Conservation (phyloP, 1,140 invertebrate genomes). For the Rhopalosiphum padi region DNA sequence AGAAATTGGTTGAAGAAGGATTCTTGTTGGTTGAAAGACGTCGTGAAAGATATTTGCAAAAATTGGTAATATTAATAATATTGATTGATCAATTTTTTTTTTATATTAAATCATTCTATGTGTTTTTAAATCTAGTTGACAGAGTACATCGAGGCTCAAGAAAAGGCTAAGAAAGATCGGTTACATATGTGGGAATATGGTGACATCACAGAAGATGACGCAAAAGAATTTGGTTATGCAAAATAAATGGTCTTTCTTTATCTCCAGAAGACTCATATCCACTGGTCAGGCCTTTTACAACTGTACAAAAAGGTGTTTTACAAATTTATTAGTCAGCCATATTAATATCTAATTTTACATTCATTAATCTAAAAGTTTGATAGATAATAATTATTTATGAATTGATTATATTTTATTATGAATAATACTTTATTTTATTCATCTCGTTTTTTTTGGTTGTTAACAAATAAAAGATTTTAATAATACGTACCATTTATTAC, state of each 20-base stretch:
- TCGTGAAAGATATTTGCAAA: conserved; percentile 80
- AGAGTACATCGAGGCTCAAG: conserved; percentile 85
- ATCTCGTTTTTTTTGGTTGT: conserved; percentile 41
- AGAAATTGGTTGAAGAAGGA: conserved; percentile 85
- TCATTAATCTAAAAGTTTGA: background rate
- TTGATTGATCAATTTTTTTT: background rate
- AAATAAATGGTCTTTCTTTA: conserved; percentile 54
- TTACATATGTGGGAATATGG: conserved; percentile 94
- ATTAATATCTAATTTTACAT: conserved; percentile 53
- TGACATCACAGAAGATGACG: conserved; percentile 94
- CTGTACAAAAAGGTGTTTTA: conserved; percentile 57
- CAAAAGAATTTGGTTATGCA: conserved; percentile 81
- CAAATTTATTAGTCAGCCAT: conserved; percentile 52
- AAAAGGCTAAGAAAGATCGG: conserved; percentile 83
- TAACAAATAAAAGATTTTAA: conserved; percentile 31
- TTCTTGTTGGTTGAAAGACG: conserved; percentile 81
- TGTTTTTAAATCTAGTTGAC: conserved; percentile 67
- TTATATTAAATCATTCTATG: background rate
- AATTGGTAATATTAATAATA: conserved; percentile 69
- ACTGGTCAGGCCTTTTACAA: conserved; percentile 56
- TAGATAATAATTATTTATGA: conserved; percentile 29
- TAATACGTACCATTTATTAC: background rate
- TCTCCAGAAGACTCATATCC: conserved; percentile 44
- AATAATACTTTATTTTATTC: conserved; percentile 43
- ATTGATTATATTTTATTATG: conserved; percentile 48